Base-by-base conservation (phyloP, 1,140 invertebrate genomes). In the Drosophila kohkoa region DNA sequence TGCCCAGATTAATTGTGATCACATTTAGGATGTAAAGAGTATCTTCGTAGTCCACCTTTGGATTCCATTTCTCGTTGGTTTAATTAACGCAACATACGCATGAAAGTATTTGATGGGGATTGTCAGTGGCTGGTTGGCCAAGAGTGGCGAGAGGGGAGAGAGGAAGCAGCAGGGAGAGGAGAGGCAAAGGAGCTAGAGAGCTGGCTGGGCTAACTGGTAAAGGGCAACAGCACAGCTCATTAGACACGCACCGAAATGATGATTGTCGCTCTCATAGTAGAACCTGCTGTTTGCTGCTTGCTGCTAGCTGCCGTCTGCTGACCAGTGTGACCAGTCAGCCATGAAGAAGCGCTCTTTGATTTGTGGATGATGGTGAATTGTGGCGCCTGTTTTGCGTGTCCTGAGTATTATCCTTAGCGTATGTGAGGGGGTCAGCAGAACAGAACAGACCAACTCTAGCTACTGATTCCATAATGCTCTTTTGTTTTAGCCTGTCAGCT, bases 211-310 rank as follows among this genome's bases (percentile, higher is more conserved):
- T 43, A 15, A 13, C 15, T 43, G 32, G 46, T 13, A 20, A 59
- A 58, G 64, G 57, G 49, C 52, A 65, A 65, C 67, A 68, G 85
- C 81, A 89, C 86, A 89, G 86, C 85, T 88, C 85, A 88, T 88
- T 88, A 89, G 85, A 85, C 85, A 88, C 85, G 85, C 86, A 88
- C 81, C 85, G 10, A 68, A 89, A 77, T 81, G 75, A 79, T 79
- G 75, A 81, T 79, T 86, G 82, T 60, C 75, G 70, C 58, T 60
- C 60, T n/a, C n/a, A 41, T 41, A 32, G 20, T 43, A 38, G 48
- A 62, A 63, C 51, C 60, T 38, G 67, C 58, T 62, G 58, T 41
- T 32, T 32, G 30, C 30, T 32, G 30, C 30, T 32, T 32, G 16
- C 28, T 16, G 10, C n/a, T 30, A 6, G 49, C 16, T 64, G 54